These are phyloP conservation scores for Ophiodon elongatus DNA, from an alignment of 2,113 vertebrate species.

Conservation along the genomic window DNA sequence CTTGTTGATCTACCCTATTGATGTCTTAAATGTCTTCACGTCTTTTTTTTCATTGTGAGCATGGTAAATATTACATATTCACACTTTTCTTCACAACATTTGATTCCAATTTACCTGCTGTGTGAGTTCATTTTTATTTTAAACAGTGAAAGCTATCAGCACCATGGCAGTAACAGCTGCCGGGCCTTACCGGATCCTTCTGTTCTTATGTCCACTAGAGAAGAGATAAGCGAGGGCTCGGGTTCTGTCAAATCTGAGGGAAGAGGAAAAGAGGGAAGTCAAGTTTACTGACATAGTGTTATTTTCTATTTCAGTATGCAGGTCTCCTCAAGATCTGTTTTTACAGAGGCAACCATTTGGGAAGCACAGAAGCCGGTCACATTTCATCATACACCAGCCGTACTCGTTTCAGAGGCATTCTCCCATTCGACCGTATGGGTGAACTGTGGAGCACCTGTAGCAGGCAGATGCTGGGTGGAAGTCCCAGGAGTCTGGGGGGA, in stretches of 20 bases:
- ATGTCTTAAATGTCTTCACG: not conserved
- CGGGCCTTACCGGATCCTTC: constrained; percentile 36
- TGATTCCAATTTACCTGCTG: not conserved
- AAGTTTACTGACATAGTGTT: not conserved
- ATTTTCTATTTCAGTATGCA: not conserved
- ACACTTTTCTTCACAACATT: not conserved
- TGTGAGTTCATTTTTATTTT: not conserved
- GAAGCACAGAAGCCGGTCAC: not conserved
- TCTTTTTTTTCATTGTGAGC: not conserved
- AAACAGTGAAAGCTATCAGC: not conserved
- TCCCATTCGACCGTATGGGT: not conserved
- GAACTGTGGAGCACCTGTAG: constrained; percentile 17
- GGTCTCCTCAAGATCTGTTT: not conserved
- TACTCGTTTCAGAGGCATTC: not conserved
- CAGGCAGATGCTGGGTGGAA: not conserved
- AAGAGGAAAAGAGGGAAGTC: not conserved
- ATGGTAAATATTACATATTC: not conserved
- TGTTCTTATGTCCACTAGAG: not conserved
- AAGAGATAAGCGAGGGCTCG: not conserved
- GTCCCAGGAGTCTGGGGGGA: constrained; percentile 3
- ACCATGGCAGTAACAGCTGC: not conserved
- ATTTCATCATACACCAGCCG: constrained; percentile 25
- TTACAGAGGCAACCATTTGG: not conserved
- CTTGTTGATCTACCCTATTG: constrained; percentile 9
- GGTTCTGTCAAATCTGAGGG: constrained; percentile 8